Base-by-base conservation (phyloP, 1,140 invertebrate species). In the Tribolium madens region DNA sequence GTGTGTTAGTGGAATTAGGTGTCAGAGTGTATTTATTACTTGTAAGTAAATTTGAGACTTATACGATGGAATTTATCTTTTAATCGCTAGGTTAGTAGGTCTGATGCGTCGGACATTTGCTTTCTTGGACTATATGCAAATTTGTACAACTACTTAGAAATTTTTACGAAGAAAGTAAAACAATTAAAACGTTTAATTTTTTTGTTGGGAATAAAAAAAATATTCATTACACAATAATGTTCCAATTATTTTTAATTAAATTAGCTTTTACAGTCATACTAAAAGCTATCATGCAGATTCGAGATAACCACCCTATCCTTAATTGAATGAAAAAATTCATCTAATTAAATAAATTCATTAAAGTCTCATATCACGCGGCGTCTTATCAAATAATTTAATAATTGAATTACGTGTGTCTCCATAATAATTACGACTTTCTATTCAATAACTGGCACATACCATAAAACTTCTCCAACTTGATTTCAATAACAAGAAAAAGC, bases 351-450 rank as follows among this genome's bases (percentile, higher is more conserved):
- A 60, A 21, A 21, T 60, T 60, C n/a, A 17, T 21, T 21, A 64
- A 33, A 33, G 57, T 33, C 3, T 12, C 21, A 31, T 33, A 12
- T n/a, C 57, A n/a, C 7, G 7, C 17, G 52, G 17, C 26, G 26
- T 33, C 57, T 64, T 64, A 64, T 64, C 26, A 14, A 64, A 36
- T 36, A 64, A 64, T 33, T 60, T n/a, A 60, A 21, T 14, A 64
- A 64, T 42, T 10, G 14, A 26, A 33, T 33, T 33, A 64, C 57
- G 57, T 42, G n/a, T 9, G 2, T 33, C 13, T 21, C 57, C 26
- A 33, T 64, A 64, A 64, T 33, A 33, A 31, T 64, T 64, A 64
- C 12, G 31, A 64, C 57, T 64, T 64, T 64, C 57, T 64, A 64
- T 64, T 64, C 13, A 26, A 64, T 64, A 33, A 64, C 13, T 21